These are phyloP conservation scores for Sebastolobus altivelis DNA, from an alignment of 2,797 vertebrate species.

Conservation along the genomic window DNA sequence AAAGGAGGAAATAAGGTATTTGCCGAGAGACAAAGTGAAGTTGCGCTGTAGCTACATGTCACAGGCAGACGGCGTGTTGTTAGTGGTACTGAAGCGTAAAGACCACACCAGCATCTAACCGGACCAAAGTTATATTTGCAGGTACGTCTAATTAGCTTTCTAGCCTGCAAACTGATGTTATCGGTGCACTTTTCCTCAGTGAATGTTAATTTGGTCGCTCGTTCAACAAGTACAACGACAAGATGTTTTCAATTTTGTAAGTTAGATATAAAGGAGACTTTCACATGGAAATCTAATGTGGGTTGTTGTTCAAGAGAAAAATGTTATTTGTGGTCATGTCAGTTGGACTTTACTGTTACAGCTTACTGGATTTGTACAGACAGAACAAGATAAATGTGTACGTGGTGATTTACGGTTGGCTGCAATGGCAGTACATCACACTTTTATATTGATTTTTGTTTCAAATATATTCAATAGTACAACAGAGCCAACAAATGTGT, in stretches of 20 bases:
- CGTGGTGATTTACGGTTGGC: not conserved
- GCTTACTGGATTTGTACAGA: constrained; percentile 29
- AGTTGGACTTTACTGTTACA: constrained; percentile 4
- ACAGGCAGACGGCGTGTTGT: too few species aligned
- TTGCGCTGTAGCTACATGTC: too few species aligned
- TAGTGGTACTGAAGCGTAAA: too few species aligned
- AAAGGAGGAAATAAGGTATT: not conserved
- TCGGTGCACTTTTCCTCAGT: not conserved
- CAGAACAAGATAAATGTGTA: constrained; percentile 3
- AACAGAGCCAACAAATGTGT: not conserved
- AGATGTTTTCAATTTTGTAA: not conserved
- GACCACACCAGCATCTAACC: not conserved
- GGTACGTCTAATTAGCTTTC: not conserved
- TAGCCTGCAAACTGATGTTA: not conserved
- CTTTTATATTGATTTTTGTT: not conserved
- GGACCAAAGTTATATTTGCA: not conserved
- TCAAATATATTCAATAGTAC: not conserved
- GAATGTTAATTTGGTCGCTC: not conserved
- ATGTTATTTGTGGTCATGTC: not conserved
- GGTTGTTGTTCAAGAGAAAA: not conserved
- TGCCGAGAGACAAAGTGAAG: not conserved
- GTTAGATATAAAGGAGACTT: not conserved
- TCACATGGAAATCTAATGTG: not conserved
- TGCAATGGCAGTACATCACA: not conserved
- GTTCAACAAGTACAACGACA: not conserved